A percentile compares a stretch with the other conserved stretches of the same genome.
phyloP scores from a whole-genome alignment of 2,113 vertebrate genomes.

The Chaetorhynchus papuensis region DNA sequence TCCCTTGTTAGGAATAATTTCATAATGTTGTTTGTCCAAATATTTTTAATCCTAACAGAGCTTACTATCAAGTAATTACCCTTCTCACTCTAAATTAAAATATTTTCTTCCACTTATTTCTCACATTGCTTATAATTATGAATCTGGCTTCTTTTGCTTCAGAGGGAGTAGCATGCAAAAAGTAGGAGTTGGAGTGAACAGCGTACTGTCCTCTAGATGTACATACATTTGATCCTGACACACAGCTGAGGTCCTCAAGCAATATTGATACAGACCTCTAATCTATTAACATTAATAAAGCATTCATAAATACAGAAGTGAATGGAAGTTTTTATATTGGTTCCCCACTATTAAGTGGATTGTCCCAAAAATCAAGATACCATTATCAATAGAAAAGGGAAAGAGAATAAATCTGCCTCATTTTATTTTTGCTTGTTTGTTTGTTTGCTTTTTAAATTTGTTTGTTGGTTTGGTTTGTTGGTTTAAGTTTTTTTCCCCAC shows the following conservation, averaged over 20 bases:
- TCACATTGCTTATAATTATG: not conserved
- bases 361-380: not conserved
- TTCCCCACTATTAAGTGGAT: fast-evolving
- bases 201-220: not conserved
- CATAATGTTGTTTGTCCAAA: not conserved
- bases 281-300: not conserved
- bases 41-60: not conserved
- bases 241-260: not conserved
- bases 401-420: fast-evolving
- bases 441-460: not conserved
- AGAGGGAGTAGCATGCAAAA: not conserved
- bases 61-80: not conserved
- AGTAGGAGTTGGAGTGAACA: not conserved
- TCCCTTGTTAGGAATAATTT: fast-evolving
- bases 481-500: fast-evolving
- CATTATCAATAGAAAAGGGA: not conserved
- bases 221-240: not conserved
- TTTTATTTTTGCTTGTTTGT: not conserved
- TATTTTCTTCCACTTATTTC: not conserved
- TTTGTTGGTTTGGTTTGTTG: not conserved
- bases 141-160: not conserved
- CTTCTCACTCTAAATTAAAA: not conserved
- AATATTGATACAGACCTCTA: not conserved
- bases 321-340: not conserved
- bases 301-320: not conserved